Evolutionary conservation across 2,113 vertebrate species (phyloP).

Genomic region (Chaetorhynchus papuensis): DNA sequence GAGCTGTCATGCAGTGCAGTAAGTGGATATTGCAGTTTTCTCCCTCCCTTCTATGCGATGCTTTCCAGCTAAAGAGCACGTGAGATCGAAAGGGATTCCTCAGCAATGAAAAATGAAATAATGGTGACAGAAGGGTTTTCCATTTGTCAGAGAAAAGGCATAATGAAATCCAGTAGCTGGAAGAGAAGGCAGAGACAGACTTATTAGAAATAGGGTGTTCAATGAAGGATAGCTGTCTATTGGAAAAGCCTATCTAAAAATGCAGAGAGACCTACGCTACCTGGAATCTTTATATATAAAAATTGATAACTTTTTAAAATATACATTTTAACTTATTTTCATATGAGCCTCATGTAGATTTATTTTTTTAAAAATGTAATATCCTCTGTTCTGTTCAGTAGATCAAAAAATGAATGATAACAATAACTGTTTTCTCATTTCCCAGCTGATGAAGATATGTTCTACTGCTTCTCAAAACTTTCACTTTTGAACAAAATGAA

Average conservation of each 20-base stretch:
- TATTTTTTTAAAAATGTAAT: not conserved
- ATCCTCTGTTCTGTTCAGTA: not conserved
- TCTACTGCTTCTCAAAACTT: not conserved
- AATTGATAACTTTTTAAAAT: not conserved
- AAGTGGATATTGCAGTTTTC: not conserved
- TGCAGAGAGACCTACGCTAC: not conserved
- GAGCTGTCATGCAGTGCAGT: not conserved
- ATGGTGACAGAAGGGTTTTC: slow-evolving; percentile 11
- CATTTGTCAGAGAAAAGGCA: slow-evolving; percentile 10
- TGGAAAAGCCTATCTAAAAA: slow-evolving; percentile 12
- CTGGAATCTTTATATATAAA: not conserved
- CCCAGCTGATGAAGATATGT: not conserved
- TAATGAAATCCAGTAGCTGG: slow-evolving; percentile 26
- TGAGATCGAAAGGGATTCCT: not conserved
- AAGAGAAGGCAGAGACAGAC: not conserved
- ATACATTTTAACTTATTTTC: not conserved
- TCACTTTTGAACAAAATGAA: not conserved
- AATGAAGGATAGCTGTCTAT: not conserved
- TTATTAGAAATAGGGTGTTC: not conserved
- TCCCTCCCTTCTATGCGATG: not conserved
- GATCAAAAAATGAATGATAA: not conserved
- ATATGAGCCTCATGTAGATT: not conserved
- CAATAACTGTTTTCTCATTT: not conserved
- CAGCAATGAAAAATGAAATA: slow-evolving; percentile 8
- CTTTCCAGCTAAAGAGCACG: not conserved